Base-by-base conservation (phyloP, 2,113 vertebrate genomes). In the Odontesthes bonariensis region DNA sequence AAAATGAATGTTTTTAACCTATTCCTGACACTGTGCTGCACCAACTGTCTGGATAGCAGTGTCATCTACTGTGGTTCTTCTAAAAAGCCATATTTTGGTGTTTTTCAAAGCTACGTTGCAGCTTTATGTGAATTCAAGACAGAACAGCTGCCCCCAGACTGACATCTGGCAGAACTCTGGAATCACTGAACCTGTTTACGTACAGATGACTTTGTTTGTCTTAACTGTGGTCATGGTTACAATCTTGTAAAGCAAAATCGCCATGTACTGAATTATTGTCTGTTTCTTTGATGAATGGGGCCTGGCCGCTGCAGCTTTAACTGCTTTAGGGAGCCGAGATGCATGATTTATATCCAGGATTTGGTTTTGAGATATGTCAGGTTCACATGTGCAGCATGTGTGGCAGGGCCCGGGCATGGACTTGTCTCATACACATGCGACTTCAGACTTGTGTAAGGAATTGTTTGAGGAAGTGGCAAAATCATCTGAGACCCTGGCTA, bases 191-290 rank as follows among this genome's bases (percentile, higher is more conserved):
- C 60, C 77, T 84, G 63, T 82, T 86, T 74, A 44, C 31, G 31
- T 35, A 27, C 75, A 51, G 56, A 75, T 35, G 77, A 82, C 74
- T 79, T 79, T 86, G 83, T 91, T 90, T 91, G 88, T 88, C 71
- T 70, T 76, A 62, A 33, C 49, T 61, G 83, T 87, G 57, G 88
- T 83, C 88, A 84, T 87, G 87, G 89, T 72, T 76, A 88, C 88
- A 78, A 69, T 81, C 81, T 64, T 42, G 57, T 78, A 40, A 77
- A 84, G 70, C 60, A 61, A 80, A 82, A 82, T 83, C 58, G 64
- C 40, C 22, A 8, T 40, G 69, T 31, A 55, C 17, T 59, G 42
- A 74, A 56, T 77, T 55, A 75, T 55, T 71, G 33, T 75, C 61
- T 58, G 52, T 51, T 60, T 44, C 51, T 22, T 27, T 60, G 81